Evolutionary conservation across 1,140 invertebrate species (phyloP).

Genomic region (Vollenhovia emeryi): DNA sequence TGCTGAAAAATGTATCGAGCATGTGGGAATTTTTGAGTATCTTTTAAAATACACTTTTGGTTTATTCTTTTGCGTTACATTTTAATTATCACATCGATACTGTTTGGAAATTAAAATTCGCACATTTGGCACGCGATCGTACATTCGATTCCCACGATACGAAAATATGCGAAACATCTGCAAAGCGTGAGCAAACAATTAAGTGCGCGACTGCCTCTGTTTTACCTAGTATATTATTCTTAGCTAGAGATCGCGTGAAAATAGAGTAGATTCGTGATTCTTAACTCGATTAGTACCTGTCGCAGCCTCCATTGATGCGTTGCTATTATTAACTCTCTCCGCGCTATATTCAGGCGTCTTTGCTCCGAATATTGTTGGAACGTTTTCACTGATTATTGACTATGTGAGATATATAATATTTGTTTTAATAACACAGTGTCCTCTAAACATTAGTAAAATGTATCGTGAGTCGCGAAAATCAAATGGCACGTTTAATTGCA

Average conservation of each 20-base stretch:
- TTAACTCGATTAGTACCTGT: background rate
- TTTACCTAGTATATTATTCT: background rate
- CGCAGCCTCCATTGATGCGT: background rate
- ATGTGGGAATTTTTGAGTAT: background rate
- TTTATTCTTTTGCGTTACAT: background rate
- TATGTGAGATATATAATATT: background rate
- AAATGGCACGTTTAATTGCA: background rate
- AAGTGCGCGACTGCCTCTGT: background rate
- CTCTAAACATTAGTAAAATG: background rate
- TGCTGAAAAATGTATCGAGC: background rate
- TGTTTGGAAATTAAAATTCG: conserved; percentile 11
- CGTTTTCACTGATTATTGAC: background rate
- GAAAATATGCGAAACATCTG: background rate
- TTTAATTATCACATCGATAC: background rate
- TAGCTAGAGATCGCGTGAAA: background rate
- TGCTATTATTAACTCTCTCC: background rate
- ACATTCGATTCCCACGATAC: background rate
- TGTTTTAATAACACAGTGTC: background rate
- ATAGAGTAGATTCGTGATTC: conserved; percentile 12
- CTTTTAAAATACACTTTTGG: background rate
- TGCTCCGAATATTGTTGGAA: background rate
- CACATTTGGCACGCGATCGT: background rate
- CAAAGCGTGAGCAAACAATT: background rate
- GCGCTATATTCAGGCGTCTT: background rate
- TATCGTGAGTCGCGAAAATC: background rate